These are phyloP conservation scores for Ischnus inquisitorius DNA, from an alignment of 2,888 invertebrate species.

Conservation along the genomic window DNA sequence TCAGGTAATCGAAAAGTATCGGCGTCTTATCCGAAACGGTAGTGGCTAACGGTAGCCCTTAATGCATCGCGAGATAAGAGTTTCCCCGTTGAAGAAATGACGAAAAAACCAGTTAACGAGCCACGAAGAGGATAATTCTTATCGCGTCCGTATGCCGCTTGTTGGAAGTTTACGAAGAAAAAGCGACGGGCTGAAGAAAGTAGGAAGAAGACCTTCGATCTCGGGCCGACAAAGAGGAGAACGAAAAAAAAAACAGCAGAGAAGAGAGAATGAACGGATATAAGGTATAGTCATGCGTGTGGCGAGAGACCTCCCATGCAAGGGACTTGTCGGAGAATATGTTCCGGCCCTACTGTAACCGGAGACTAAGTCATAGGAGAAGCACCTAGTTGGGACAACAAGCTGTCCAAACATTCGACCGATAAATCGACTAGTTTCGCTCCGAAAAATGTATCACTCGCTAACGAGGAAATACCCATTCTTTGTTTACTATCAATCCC, in stretches of 20 bases:
- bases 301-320: conserved; percentile 68
- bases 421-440: conserved; percentile 69
- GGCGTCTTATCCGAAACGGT: conserved; percentile 46
- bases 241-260: conserved; percentile 13
- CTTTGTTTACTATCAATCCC: not conserved
- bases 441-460: conserved; percentile 14
- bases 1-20: not conserved
- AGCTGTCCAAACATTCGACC: conserved; percentile 78
- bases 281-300: conserved; percentile 48
- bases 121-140: conserved; percentile 7
- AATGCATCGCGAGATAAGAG: conserved; percentile 71
- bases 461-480: conserved; percentile 20
- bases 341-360: conserved; percentile 64
- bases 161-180: conserved; percentile 24
- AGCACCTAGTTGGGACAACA: conserved; percentile 62
- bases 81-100: conserved; percentile 4
- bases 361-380: conserved; percentile 58
- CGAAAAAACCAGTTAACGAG: conserved; percentile 47
- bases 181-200: conserved; percentile 58
- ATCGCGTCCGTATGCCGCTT: not conserved
- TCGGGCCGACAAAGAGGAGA: conserved; percentile 34
- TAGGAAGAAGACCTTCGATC: conserved; percentile 17
- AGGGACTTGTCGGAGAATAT: conserved; percentile 64
- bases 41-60: conserved; percentile 69
- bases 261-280: conserved; percentile 39